Percentiles rank a stretch among this genome's conserved stretches.
These are phyloP conservation scores for Pasiphila rectangulata DNA, from an alignment of 2,888 invertebrate species.

Conservation along the genomic window DNA sequence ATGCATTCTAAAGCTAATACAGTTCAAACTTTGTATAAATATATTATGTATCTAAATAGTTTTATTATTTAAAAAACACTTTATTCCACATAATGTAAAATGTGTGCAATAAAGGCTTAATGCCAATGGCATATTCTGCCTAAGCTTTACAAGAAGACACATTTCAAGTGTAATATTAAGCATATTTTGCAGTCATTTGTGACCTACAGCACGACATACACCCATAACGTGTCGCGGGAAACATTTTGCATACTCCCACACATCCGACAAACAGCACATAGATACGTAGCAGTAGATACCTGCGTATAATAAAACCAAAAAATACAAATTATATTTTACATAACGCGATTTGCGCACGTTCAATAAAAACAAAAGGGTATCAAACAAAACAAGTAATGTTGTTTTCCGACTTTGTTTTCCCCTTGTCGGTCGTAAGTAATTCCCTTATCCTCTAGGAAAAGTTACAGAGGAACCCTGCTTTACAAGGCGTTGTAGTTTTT, in stretches of 20 bases:
- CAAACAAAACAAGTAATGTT: conserved; percentile 58
- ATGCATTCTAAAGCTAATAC: neutral
- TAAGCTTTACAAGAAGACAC: neutral
- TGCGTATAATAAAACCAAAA: conserved; percentile 16
- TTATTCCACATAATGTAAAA: no score
- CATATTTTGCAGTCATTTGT: neutral
- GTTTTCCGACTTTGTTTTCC: conserved; percentile 66
- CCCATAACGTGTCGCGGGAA: neutral
- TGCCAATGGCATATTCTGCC: no score
- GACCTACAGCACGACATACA: no score
- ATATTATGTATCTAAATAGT: no score
- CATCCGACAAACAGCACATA: conserved; percentile 24
- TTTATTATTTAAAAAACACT: no score
- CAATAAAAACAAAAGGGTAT: conserved; percentile 44
- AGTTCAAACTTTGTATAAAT: no score
- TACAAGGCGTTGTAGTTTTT: conserved; percentile 52
- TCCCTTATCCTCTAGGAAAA: conserved; percentile 63
- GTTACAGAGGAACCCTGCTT: conserved; percentile 63
- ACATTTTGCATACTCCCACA: conserved; percentile 27
- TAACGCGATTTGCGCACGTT: conserved; percentile 23
- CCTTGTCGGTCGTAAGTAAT: conserved; percentile 69
- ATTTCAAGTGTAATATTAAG: neutral
- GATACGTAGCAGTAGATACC: conserved; percentile 19
- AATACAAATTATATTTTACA: conserved; percentile 19
- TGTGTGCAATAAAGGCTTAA: no score